These are phyloP conservation scores for Carcinoscorpius rotundicauda DNA, from an alignment of 1,140 invertebrate species.

Conservation along the genomic window DNA sequence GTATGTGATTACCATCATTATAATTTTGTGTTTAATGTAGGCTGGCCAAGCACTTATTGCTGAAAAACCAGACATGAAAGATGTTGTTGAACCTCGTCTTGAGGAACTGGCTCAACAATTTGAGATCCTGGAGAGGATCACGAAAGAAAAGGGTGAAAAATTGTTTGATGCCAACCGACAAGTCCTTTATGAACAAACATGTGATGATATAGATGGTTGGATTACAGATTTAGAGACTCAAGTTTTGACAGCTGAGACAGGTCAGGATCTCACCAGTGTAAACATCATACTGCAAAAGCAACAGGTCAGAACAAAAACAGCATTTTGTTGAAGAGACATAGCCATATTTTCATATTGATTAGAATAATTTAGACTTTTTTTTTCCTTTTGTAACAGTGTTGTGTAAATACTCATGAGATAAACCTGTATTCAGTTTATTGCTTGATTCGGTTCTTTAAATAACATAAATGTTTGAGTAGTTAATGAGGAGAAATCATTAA, in stretches of 20 bases:
- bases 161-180: constrained; percentile 97
- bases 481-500: too few relatives aligned
- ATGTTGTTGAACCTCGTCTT: constrained; percentile 82
- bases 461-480: too few relatives aligned
- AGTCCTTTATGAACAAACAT: constrained; percentile 90
- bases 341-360: too few relatives aligned
- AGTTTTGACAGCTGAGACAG: constrained; percentile 88
- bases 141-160: constrained; percentile 92
- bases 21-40: constrained; percentile 2
- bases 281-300: constrained; percentile 99
- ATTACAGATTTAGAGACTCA: constrained; percentile 97
- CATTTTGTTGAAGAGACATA: too few relatives aligned
- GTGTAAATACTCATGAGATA: too few relatives aligned
- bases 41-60: constrained; percentile 76
- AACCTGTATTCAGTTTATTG: too few relatives aligned
- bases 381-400: too few relatives aligned
- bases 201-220: constrained; percentile 97
- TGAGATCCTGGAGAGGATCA: constrained; percentile 83
- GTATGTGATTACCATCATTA: too few relatives aligned
- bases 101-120: constrained; percentile 78
- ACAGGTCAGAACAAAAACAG: constrained; percentile 45
- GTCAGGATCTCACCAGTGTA: constrained; percentile 90
- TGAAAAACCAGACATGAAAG: constrained; percentile 87
- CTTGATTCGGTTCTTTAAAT: too few relatives aligned
- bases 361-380: too few relatives aligned